Conservation (phyloP, 2,797 vertebrate genomes). For the Melanotaenia pygmaea region DNA sequence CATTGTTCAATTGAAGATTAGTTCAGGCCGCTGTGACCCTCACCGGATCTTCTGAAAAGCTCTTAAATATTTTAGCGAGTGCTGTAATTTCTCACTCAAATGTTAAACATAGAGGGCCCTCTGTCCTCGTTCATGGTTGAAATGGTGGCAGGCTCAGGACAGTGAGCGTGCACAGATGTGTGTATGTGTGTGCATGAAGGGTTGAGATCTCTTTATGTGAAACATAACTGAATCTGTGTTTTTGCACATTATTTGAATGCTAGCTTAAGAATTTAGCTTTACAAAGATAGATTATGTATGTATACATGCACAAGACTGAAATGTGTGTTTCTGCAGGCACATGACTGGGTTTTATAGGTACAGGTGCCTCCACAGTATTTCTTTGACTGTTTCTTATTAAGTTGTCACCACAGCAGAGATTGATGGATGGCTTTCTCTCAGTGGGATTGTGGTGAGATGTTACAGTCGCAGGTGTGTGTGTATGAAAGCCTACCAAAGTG, state of each 20-base stretch:
- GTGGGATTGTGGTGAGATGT: conserved; percentile 40
- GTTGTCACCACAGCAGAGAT: conserved; percentile 10
- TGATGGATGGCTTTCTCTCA: conserved; percentile 44
- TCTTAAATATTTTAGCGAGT: conserved; percentile 78
- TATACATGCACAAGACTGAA: neutral
- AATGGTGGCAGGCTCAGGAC: conserved; percentile 38
- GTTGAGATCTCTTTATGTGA: conserved; percentile 33
- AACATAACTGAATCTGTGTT: no score
- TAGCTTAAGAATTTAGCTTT: neutral
- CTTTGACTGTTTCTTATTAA: conserved; percentile 42
- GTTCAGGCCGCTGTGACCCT: conserved; percentile 76
- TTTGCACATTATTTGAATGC: neutral
- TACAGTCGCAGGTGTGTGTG: conserved; percentile 53
- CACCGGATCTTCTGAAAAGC: conserved; percentile 75
- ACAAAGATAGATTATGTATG: neutral
- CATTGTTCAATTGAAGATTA: conserved; percentile 72
- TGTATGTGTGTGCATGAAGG: conserved; percentile 15
- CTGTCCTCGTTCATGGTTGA: conserved; percentile 57
- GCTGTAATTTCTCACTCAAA: conserved; percentile 76
- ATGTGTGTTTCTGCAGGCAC: neutral
- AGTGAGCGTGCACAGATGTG: conserved; percentile 14
- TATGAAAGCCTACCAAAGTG: conserved; percentile 9
- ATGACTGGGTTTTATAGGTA: neutral
- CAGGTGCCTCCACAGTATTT: conserved; percentile 28
- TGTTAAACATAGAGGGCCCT: conserved; percentile 68